These are phyloP conservation scores for Casuarius casuarius DNA, from an alignment of 2,113 vertebrate species.

Conservation along the genomic window DNA sequence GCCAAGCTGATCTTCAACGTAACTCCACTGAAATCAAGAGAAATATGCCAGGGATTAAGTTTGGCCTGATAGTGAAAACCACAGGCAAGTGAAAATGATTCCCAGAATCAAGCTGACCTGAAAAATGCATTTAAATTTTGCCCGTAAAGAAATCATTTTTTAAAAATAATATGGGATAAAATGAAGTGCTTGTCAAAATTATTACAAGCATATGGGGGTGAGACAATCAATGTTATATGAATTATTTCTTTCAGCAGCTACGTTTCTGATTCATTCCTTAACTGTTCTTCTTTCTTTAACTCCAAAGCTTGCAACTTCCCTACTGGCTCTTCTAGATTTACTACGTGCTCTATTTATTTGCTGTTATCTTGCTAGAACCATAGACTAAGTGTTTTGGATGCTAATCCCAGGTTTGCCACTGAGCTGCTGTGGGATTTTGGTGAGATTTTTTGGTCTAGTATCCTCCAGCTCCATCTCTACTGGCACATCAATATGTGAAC, in stretches of 20 bases:
- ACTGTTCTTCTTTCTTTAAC: not conserved
- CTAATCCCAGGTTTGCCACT: not conserved
- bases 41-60: slow-evolving; percentile 38
- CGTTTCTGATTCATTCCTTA: not conserved
- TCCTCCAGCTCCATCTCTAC: not conserved
- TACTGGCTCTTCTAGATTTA: not conserved
- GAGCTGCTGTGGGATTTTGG: not conserved
- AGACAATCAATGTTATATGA: not conserved
- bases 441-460: not conserved
- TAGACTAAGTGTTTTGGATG: not conserved
- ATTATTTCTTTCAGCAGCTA: not conserved
- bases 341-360: not conserved
- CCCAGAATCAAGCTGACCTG: slow-evolving; percentile 50
- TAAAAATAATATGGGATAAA: slow-evolving; percentile 31
- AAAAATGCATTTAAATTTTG: slow-evolving; percentile 36
- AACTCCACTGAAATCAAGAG: slow-evolving; percentile 28
- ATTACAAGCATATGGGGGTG: not conserved
- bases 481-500: not conserved
- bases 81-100: slow-evolving; percentile 47
- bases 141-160: slow-evolving; percentile 44
- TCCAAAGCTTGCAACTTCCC: not conserved
- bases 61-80: slow-evolving; percentile 42
- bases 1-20: slow-evolving; percentile 27
- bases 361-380: not conserved
- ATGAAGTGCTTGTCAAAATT: slow-evolving; percentile 34